Conservation (phyloP, 1,140 invertebrate genomes). For the Micrasema minimum region DNA sequence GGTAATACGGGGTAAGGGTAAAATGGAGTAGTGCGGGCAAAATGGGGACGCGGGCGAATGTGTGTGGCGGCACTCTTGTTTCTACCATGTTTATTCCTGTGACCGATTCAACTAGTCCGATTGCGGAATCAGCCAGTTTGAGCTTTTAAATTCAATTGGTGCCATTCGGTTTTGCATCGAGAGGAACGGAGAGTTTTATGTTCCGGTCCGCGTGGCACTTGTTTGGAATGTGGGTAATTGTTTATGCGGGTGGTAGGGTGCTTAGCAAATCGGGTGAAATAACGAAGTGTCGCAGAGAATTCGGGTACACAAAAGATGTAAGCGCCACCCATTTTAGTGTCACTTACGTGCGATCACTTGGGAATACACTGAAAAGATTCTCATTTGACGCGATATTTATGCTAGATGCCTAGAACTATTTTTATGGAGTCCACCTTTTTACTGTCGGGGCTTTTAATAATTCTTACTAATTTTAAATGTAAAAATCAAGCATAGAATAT, state of each 20-base stretch:
- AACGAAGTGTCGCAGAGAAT: no score
- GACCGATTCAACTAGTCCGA: conserved; percentile 36
- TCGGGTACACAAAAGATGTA: no score
- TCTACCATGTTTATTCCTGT: conserved; percentile 32
- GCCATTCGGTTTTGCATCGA: conserved; percentile 42
- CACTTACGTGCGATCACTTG: no score
- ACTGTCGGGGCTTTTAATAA: background rate
- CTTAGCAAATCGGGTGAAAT: no score
- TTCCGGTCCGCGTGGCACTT: conserved; percentile 11
- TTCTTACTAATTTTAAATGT: background rate
- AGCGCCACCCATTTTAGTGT: no score
- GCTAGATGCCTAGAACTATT: no score
- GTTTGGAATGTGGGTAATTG: conserved; percentile 25
- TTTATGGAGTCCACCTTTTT: background rate
- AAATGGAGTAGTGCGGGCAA: background rate
- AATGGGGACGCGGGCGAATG: background rate
- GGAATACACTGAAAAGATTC: no score
- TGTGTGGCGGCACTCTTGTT: conserved; percentile 18
- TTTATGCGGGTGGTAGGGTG: conserved; percentile 11
- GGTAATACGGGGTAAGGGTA: background rate
- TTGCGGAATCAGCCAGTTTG: conserved; percentile 41
- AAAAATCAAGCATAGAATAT: no score
- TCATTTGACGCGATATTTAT: no score
- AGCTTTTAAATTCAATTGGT: conserved; percentile 48
- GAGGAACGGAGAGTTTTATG: conserved; percentile 22